Percentiles rank a stretch among this genome's conserved stretches.
These are phyloP conservation scores for Carterocephalus palaemon DNA, from an alignment of 2,888 invertebrate genomes.

Conservation along the genomic window DNA sequence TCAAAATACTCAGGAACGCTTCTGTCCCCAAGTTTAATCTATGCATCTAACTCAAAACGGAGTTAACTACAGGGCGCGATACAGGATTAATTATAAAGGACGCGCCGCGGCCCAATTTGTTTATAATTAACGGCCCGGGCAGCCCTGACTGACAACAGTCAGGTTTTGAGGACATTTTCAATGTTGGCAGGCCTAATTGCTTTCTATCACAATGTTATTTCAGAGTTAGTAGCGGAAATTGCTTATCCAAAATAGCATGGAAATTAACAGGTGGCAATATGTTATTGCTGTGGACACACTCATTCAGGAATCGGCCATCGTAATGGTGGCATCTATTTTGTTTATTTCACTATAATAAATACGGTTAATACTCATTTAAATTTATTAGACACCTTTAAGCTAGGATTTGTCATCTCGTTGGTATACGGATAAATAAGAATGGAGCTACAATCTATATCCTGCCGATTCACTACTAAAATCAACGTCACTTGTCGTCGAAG, in stretches of 20 bases:
- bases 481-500: too few relatives aligned
- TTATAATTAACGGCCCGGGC: conserved; percentile 19
- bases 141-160: conserved; percentile 2
- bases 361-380: too few relatives aligned
- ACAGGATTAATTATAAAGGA: conserved; percentile 25
- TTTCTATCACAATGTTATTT: background rate
- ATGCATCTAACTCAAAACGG: conserved; percentile 15
- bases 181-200: conserved; percentile 9
- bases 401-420: too few relatives aligned
- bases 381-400: too few relatives aligned
- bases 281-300: background rate
- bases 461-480: too few relatives aligned
- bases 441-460: too few relatives aligned
- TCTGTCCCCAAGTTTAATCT: conserved; percentile 5
- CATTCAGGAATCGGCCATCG: too few relatives aligned
- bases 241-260: too few relatives aligned
- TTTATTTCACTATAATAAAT: too few relatives aligned
- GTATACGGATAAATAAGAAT: too few relatives aligned
- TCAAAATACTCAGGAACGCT: too few relatives aligned
- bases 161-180: conserved; percentile 10
- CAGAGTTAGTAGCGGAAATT: conserved; percentile 3
- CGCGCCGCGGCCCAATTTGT: conserved; percentile 18
- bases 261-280: background rate
- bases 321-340: too few relatives aligned
- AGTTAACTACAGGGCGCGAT: conserved; percentile 25